phyloP scores from a whole-genome alignment of 2,888 invertebrate species.

The Pantelozetes paolii region DNA sequence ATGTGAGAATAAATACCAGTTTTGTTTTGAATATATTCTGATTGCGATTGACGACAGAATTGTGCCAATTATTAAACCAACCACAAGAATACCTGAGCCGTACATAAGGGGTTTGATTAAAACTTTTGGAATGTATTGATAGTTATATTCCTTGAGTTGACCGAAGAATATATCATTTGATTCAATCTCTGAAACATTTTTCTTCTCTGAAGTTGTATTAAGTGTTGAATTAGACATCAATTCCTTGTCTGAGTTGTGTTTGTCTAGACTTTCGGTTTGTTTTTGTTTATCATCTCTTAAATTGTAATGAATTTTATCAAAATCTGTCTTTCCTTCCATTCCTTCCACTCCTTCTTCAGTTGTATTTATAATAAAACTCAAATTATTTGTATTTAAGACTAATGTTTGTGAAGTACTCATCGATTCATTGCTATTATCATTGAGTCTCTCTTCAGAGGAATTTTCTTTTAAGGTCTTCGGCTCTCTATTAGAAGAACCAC shows the following conservation, averaged over 20 bases:
- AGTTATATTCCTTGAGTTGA: background rate
- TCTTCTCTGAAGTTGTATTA: background rate
- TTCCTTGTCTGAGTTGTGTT: background rate
- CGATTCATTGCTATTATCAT: background rate
- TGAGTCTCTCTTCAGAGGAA: too few relatives aligned
- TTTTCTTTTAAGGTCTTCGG: too few relatives aligned
- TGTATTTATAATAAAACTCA: background rate
- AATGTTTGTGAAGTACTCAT: background rate
- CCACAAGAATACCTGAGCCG: background rate
- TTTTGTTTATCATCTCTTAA: background rate
- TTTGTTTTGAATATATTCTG: background rate
- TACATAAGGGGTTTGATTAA: background rate
- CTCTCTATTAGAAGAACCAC: too few relatives aligned
- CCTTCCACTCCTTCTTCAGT: background rate
- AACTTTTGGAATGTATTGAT: background rate
- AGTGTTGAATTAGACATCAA: background rate
- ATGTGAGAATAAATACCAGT: background rate
- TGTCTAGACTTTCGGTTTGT: background rate
- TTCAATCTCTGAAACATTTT: background rate
- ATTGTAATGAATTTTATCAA: background rate
- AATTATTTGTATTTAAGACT: background rate
- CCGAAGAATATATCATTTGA: background rate
- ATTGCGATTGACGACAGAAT: background rate
- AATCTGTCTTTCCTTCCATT: background rate
- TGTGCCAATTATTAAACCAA: constrained; percentile 1